phyloP scores from a whole-genome alignment of 2,113 vertebrate species.

The Cacatua alba region DNA sequence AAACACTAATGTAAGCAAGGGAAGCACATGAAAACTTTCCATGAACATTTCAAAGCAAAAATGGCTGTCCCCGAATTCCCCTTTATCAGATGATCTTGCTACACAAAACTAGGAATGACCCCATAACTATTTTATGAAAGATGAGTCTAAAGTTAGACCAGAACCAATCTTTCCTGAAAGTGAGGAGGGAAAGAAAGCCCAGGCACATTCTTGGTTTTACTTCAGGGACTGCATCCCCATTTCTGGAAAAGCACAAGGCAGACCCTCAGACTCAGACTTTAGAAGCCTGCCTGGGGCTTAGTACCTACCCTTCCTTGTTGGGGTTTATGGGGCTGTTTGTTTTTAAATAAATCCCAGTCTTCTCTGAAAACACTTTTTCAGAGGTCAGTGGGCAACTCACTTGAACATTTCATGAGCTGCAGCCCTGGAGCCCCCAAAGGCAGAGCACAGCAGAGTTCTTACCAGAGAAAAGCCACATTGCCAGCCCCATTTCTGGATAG shows the following conservation, averaged over 20 bases:
- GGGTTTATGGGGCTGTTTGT: neutral
- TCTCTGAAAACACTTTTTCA: neutral
- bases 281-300: neutral
- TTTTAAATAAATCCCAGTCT: neutral
- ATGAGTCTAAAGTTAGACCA: neutral
- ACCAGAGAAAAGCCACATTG: neutral
- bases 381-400: neutral
- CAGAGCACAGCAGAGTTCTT: neutral
- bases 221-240: neutral
- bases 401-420: neutral
- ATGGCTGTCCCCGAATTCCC: neutral
- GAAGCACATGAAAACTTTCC: neutral
- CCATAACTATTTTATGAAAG: neutral
- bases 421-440: neutral
- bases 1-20: neutral
- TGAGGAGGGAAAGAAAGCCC: neutral
- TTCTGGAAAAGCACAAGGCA: neutral
- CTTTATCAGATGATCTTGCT: neutral
- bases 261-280: neutral
- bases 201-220: neutral
- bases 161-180: neutral
- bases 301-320: neutral
- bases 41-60: neutral
- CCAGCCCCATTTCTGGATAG: neutral
- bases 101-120: neutral